Base-by-base conservation (phyloP, 2,888 invertebrate species). In the Idaea dimidiata region DNA sequence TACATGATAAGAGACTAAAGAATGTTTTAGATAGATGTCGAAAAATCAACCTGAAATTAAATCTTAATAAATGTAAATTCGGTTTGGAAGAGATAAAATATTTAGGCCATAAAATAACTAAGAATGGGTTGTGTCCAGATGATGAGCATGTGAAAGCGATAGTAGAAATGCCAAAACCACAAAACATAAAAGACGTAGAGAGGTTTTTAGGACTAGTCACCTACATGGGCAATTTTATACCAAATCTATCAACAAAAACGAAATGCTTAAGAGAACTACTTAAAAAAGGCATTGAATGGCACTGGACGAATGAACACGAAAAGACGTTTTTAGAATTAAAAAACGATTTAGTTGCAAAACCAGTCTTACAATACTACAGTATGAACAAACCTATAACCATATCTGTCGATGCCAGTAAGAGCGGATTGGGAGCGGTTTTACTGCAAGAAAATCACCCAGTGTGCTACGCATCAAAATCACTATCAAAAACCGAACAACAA, bases 151-250 rank as follows among this genome's bases (percentile, higher is more conserved):
- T 67, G 16, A n/a, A 18, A 17, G 68, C 72, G 0, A 69, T 74
- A 24, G 61, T 33, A 61, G 64, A 74, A 16, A 72, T 74, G 72
- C 71, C 68, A 1, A 60, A 8, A 53, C 72, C 72, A 0, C n/a
- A 63, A 54, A 69, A 68, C 61, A 24, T 56, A 0, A 72, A 72
- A 55, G 72, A 71, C 18, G 8, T 72, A 0, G 69, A 72, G 60
- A 55, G 71, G 53, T 72, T 74, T 63, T 60, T 73, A 59, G 74
- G 73, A 1, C 1, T 76, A 3, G 65, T 72, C 1, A 74, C 69
- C 0, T 76, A 76, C 59, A 66, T 74, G 16, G 60, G 68, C 17
- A 68, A 58, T 18, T 74, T 73, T 54, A 69, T 74, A 55, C 67
- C 68, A 0, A 71, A 72, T 54, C 62, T 75, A 1, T 73, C 73